Conservation (phyloP, 2,113 vertebrate genomes). For the Labrus mixtus region DNA sequence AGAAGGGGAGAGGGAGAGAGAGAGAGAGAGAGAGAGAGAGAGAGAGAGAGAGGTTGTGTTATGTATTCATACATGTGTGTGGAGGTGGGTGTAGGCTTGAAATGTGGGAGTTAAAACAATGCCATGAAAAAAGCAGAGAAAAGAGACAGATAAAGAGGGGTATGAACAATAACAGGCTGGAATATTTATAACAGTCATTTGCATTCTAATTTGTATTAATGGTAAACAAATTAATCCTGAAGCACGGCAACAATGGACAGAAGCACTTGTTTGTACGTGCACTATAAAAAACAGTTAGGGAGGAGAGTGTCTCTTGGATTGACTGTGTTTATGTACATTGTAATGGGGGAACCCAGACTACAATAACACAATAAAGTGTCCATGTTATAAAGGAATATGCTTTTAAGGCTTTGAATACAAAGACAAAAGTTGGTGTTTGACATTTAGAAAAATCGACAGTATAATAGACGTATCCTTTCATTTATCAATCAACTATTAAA, state of each 20-base stretch:
- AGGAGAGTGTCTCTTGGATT: background rate
- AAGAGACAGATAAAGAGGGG: background rate
- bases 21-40: background rate
- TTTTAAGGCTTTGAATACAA: background rate
- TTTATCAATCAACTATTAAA: background rate
- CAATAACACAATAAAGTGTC: background rate
- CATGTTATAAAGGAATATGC: background rate
- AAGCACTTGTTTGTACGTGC: background rate
- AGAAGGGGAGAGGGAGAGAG: background rate
- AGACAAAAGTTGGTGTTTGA: background rate
- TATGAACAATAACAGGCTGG: background rate
- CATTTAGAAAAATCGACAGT: background rate
- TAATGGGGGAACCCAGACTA: background rate
- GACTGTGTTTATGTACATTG: background rate
- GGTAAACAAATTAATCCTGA: conserved; percentile 9
- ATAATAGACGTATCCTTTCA: background rate
- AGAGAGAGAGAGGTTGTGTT: background rate
- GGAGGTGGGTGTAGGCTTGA: background rate
- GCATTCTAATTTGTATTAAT: conserved; percentile 22
- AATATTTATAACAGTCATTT: conserved; percentile 8
- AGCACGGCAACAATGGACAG: background rate
- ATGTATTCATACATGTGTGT: background rate
- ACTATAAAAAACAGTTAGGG: background rate
- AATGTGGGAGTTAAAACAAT: background rate
- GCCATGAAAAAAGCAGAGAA: background rate